These are phyloP conservation scores for Acipenser ruthenus DNA, from an alignment of 2,797 vertebrate species.

Conservation along the genomic window DNA sequence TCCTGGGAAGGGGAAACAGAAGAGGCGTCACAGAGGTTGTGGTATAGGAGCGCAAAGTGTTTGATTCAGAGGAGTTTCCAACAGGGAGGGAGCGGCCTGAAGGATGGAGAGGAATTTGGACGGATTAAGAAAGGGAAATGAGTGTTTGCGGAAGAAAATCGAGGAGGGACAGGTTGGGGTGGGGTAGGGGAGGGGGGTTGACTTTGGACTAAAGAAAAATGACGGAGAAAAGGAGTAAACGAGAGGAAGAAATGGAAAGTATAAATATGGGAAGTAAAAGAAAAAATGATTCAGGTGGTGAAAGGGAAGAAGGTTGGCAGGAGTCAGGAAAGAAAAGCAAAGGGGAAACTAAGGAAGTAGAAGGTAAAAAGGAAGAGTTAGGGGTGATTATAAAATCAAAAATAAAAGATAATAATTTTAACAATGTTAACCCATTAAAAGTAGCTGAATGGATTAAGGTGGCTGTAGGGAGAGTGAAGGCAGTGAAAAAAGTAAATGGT, in stretches of 20 bases:
- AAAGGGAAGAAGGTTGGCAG: too few relatives aligned
- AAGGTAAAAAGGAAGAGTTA: slow-evolving; percentile 59
- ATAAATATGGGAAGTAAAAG: neutral
- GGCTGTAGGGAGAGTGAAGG: too few relatives aligned
- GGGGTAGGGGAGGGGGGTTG: slow-evolving; percentile 1
- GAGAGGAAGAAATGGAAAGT: neutral
- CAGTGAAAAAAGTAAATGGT: too few relatives aligned
- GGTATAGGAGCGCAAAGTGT: too few relatives aligned
- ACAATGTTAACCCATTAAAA: too few relatives aligned
- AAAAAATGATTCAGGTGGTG: neutral
- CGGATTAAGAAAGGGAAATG: slow-evolving; percentile 2
- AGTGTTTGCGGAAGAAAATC: slow-evolving; percentile 11
- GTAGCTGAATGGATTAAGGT: too few relatives aligned
- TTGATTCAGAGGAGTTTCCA: too few relatives aligned
- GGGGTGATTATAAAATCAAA: too few relatives aligned
- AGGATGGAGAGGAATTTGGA: slow-evolving; percentile 27
- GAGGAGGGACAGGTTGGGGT: neutral
- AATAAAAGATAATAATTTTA: too few relatives aligned
- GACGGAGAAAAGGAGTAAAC: neutral
- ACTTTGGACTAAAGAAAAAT: neutral
- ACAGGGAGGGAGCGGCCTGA: neutral
- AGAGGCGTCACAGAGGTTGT: too few relatives aligned
- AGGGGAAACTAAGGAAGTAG: slow-evolving; percentile 33
- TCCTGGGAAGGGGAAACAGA: too few relatives aligned
- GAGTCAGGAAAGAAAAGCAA: neutral